Evolutionary conservation across 2,113 vertebrate species (phyloP), one percentile per base, ranked within the genome.

Genomic region (Talpa occidentalis): DNA sequence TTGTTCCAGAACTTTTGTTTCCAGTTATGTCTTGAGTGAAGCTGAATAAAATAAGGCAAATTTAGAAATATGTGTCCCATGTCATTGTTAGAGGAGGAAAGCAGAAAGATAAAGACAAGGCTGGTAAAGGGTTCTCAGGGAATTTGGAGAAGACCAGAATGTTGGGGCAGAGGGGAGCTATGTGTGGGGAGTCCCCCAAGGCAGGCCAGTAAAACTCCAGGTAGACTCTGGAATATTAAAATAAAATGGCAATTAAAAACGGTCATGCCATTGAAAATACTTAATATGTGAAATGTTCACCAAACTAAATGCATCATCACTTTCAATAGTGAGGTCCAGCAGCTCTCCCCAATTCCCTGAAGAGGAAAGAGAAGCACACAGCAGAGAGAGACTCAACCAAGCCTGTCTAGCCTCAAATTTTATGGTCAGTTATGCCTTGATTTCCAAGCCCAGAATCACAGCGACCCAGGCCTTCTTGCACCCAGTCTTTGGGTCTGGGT

Each of bases 21-120:
- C 40, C 72, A 84, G 5, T 32, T 78, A 28, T 40, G 59, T 74
- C 47, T 42, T 76, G 24, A 94, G 66, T 10, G 88, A 86, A 15
- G 22, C 21, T 79, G 69, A 86, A 32, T 84, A 67, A 92, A 90
- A 66, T 19, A 83, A 87, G 47, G 85, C 54, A 73, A 86, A 88
- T 37, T 78, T 91, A 84, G 67, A 79, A 93, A 78, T 59, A 17
- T 73, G 59, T 88, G 82, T 74, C 44, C 77, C 54, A 2, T 30
- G n/a, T 26, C 40, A 32, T 80, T 67, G 42, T 59, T 60, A n/a
- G 49, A 85, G 44, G 56, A 85, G 76, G 44, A 66, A 86, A 94
- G 64, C 32, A 79, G 54, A 69, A 88, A 60, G 24, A 42, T 37
- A 1, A 32, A 69, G 40, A 40, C 59, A 37, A 91, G 66, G 24